A percentile compares a stretch with the other conserved stretches of the same genome.
Evolutionary conservation across 2,888 invertebrate species (phyloP).

Genomic region (Syritta pipiens): DNA sequence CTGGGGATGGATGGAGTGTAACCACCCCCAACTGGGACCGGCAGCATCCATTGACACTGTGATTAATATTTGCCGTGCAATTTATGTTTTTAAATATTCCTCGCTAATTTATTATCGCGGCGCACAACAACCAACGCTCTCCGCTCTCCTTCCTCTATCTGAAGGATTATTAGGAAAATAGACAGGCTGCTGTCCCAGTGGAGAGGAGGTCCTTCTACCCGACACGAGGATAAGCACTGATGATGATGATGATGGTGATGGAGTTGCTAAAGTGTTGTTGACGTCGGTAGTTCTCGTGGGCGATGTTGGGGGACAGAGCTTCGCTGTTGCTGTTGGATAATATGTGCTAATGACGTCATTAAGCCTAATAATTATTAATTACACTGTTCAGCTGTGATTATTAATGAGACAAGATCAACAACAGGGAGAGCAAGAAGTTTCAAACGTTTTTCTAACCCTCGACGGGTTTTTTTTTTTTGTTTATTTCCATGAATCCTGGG

Average conservation of each 20-base stretch:
- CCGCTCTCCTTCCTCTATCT: not conserved
- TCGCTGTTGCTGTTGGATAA: constrained; percentile 23
- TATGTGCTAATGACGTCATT: constrained; percentile 65
- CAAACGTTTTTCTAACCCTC: no score
- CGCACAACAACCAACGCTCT: not conserved
- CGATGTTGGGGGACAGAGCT: not conserved
- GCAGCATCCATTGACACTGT: constrained; percentile 37
- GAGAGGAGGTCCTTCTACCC: not conserved
- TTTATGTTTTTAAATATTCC: constrained; percentile 42
- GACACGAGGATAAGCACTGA: constrained; percentile 11
- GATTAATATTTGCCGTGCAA: constrained; percentile 52
- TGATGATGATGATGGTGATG: constrained; percentile 14
- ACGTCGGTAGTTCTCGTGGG: constrained; percentile 1
- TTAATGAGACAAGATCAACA: constrained; percentile 43
- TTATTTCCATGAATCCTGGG: no score
- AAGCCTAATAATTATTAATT: constrained; percentile 65
- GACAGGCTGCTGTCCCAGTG: no score
- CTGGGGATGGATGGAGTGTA: not conserved
- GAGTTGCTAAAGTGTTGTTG: constrained; percentile 9
- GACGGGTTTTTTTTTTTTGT: not conserved
- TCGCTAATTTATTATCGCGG: constrained; percentile 31
- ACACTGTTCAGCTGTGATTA: constrained; percentile 56
- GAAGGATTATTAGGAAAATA: constrained; percentile 37
- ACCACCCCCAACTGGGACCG: not conserved
- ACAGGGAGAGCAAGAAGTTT: constrained; percentile 5